Evolutionary conservation across 2,797 vertebrate species (phyloP), one percentile per base, ranked within the genome.

Genomic region (Lerista edwardsae): DNA sequence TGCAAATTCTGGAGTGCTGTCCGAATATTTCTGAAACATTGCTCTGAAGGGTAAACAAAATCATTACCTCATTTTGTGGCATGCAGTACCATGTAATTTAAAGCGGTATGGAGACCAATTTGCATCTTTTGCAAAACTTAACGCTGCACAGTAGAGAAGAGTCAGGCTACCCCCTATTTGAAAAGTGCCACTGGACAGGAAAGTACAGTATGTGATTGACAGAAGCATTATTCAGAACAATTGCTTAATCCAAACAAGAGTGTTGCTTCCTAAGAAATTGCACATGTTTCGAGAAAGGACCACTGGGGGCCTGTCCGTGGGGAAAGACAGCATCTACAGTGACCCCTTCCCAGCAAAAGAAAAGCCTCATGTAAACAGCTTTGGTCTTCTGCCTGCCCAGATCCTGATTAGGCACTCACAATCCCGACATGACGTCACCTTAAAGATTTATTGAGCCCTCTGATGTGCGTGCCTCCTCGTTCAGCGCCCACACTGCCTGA

Each of bases 181-280:
- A 1, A 89, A 91, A 91, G 83, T 86, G 86, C 59, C 36, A 83
- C 82, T 34, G 71, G 21, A 86, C 6, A 64, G 75, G 87, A 78
- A 75, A 17, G 5, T 23, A 82, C 82, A 83, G 85, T 62, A 90
- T 69, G 0, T 3, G 74, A 25, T 36, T 85, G 85, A 90, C 68
- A 47, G 86, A 87, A 91, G 23, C 6, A 90, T 88, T 68, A 91
- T 62, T 79, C 82, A 85, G 9, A 31, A 86, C 87, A n/a, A 64
- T 80, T 84, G 75, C 14, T 82, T 12, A 31, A 64, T 86, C 68
- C n/a, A 77, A 90, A 34, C 14, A 81, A 80, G 61, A 84, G 86
- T 75, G 34, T 29, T 25, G 88, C 51, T 21, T 17, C 27, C 73
- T 79, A 69, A 86, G 23, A 84, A 79, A 80, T 62, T 80, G 3